Percentiles rank a stretch among this genome's conserved stretches.
Conservation (phyloP, 2,113 vertebrate genomes). For the Gnathonemus longibarbis region DNA sequence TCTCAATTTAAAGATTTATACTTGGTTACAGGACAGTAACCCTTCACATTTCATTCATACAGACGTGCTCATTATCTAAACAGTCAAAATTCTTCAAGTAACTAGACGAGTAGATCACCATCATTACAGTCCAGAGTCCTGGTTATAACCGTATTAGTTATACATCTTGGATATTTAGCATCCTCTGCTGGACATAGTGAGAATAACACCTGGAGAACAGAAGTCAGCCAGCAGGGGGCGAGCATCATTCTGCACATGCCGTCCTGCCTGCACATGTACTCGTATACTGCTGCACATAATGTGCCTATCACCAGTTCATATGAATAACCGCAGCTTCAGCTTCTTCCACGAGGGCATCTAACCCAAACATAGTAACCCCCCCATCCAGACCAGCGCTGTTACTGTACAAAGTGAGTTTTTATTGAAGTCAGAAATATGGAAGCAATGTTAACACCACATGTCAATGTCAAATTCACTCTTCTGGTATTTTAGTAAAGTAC, state of each 20-base stretch:
- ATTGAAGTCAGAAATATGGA: conserved; percentile 15
- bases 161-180: not conserved
- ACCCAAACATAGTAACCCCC: not conserved
- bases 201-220: not conserved
- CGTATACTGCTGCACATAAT: not conserved
- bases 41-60: not conserved
- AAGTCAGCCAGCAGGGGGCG: not conserved
- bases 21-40: not conserved
- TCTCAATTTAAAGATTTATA: not conserved
- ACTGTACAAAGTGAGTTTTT: conserved; percentile 20
- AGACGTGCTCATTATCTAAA: not conserved
- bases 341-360: not conserved
- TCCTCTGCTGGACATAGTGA: not conserved
- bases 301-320: not conserved
- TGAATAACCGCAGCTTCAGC: not conserved
- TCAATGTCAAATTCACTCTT: conserved; percentile 13
- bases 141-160: not conserved
- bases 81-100: not conserved
- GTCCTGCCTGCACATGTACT: not conserved
- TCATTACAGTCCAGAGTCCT: not conserved
- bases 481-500: not conserved
- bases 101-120: not conserved
- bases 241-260: not conserved
- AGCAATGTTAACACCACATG: conserved; percentile 11
- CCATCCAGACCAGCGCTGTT: not conserved